phyloP scores from a whole-genome alignment of 2,888 invertebrate species.

The Pasiphila rectangulata region DNA sequence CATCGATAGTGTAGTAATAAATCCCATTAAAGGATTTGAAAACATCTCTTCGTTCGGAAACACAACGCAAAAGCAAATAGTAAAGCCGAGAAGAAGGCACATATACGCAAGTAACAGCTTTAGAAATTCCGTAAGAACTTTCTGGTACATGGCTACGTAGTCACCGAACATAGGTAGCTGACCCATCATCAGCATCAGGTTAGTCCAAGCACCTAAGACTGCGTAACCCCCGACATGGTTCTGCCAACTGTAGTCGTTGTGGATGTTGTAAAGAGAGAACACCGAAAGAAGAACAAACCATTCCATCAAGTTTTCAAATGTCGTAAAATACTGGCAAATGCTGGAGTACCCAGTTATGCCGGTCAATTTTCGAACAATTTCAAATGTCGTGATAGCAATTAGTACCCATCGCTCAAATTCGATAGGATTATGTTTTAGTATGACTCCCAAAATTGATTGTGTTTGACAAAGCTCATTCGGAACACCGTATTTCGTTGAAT shows the following conservation, averaged over 20 bases:
- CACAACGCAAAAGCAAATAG: slow-evolving; percentile 92
- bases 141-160: slow-evolving; percentile 94
- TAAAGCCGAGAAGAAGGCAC: slow-evolving; percentile 90
- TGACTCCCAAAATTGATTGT: slow-evolving; percentile 86
- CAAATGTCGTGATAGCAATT: slow-evolving; percentile 87
- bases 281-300: slow-evolving; percentile 93
- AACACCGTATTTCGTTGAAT: slow-evolving; percentile 74
- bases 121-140: slow-evolving; percentile 91
- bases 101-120: slow-evolving; percentile 91
- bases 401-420: slow-evolving; percentile 90
- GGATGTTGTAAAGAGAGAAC: slow-evolving; percentile 89
- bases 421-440: slow-evolving; percentile 87
- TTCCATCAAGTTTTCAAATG: slow-evolving; percentile 91
- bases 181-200: slow-evolving; percentile 93
- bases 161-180: slow-evolving; percentile 93
- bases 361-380: slow-evolving; percentile 88
- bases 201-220: slow-evolving; percentile 92
- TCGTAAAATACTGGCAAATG: slow-evolving; percentile 88
- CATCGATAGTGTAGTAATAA: slow-evolving; percentile 92
- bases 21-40: slow-evolving; percentile 90
- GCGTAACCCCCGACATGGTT: slow-evolving; percentile 93
- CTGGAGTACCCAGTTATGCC: slow-evolving; percentile 91
- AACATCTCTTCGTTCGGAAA: slow-evolving; percentile 91
- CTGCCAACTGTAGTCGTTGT: slow-evolving; percentile 90
- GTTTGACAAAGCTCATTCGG: slow-evolving; percentile 87